phyloP scores from a whole-genome alignment of 2,797 vertebrate species.

The Tarsius wallacei region DNA sequence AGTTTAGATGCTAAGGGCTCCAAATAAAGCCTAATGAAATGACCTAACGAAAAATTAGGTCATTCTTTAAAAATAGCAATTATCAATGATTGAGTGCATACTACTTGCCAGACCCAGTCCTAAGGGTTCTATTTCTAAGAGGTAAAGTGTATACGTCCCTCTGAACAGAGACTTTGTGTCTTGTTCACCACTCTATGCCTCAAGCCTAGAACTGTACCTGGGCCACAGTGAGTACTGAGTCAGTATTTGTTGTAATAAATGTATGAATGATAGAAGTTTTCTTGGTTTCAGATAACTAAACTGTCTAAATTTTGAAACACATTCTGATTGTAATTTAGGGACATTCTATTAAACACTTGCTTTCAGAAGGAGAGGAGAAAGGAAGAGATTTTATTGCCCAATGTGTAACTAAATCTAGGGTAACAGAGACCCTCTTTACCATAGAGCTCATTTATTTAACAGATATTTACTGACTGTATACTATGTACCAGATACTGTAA shows the following conservation, averaged over 20 bases:
- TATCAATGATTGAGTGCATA: neutral
- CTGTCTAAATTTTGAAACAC: slow-evolving; percentile 39
- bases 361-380: slow-evolving; percentile 17
- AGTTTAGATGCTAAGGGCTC: neutral
- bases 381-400: neutral
- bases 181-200: neutral
- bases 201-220: neutral
- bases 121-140: neutral
- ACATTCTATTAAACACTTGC: neutral
- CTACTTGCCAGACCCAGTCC: neutral
- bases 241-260: neutral
- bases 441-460: slow-evolving; percentile 38
- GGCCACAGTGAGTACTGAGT: neutral
- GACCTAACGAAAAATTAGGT: neutral
- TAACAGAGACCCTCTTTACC: slow-evolving; percentile 20
- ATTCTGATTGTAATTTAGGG: neutral
- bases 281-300: slow-evolving; percentile 38
- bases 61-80: slow-evolving; percentile 26
- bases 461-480: slow-evolving; percentile 38
- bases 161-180: neutral
- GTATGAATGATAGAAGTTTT: slow-evolving; percentile 32
- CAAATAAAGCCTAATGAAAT: slow-evolving; percentile 5
- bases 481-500: slow-evolving; percentile 16
- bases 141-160: neutral
- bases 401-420: slow-evolving; percentile 12